Percentiles rank a stretch among this genome's conserved stretches.
Conservation (phyloP, 2,113 vertebrate genomes). For the Amphiprion ocellaris region DNA sequence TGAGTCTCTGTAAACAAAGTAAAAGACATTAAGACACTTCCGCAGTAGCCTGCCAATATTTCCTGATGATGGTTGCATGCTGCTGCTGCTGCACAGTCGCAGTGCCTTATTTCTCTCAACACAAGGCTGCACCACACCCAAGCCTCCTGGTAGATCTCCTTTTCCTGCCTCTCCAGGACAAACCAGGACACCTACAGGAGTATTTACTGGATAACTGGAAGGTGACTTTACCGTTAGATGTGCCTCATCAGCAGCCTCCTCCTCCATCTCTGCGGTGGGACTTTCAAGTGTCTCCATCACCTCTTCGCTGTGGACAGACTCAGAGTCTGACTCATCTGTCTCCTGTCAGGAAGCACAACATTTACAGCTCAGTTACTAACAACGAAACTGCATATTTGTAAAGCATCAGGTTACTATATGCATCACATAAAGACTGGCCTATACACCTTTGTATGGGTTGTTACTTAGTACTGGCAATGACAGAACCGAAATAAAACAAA, state of each 20-base stretch:
- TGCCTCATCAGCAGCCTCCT: conserved; percentile 55
- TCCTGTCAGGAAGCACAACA: conserved; percentile 45
- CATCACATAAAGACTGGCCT: no score
- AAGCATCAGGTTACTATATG: background rate
- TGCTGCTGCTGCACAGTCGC: conserved; percentile 9
- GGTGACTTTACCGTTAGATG: conserved; percentile 42
- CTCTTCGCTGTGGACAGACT: conserved; percentile 19
- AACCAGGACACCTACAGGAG: background rate
- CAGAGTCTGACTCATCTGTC: conserved; percentile 50
- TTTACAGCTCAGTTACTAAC: background rate
- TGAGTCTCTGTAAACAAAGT: background rate
- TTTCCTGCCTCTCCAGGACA: background rate
- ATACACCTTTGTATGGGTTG: background rate
- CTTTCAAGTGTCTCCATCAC: conserved; percentile 54
- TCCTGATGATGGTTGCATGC: conserved; percentile 32
- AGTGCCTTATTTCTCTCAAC: background rate
- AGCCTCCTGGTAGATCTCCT: background rate
- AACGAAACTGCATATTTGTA: background rate
- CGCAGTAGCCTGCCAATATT: background rate
- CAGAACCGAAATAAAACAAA: background rate
- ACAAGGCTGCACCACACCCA: conserved; percentile 41
- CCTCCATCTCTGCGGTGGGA: conserved; percentile 34
- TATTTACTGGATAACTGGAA: background rate
- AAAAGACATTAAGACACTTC: conserved; percentile 28
- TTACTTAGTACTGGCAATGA: background rate